Percentiles rank a stretch among this genome's conserved stretches.
Conservation (phyloP, 2,888 invertebrate species). For the Drosophila algonquin region DNA sequence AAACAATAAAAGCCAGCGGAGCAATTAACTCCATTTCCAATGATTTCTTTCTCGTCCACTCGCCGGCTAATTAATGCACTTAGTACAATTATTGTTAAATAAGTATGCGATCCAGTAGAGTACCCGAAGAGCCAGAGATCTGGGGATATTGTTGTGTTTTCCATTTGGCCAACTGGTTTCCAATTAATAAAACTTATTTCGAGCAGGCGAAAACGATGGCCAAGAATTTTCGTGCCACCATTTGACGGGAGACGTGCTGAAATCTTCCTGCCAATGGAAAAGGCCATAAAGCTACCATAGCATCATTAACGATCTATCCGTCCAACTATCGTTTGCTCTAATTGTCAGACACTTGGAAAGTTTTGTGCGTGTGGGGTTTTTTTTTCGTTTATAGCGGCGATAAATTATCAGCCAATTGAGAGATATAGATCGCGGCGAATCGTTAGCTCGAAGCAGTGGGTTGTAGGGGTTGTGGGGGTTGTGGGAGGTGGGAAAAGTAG, state of each 20-base stretch:
- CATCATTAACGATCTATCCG: conserved; percentile 44
- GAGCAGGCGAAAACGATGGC: conserved; percentile 31
- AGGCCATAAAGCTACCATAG: conserved; percentile 49
- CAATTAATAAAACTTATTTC: conserved; percentile 49
- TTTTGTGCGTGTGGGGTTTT: conserved; percentile 39
- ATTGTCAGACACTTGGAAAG: conserved; percentile 68
- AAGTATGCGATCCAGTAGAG: neutral
- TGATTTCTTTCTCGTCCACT: conserved; percentile 56
- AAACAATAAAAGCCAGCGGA: conserved; percentile 42
- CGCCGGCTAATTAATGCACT: conserved; percentile 61
- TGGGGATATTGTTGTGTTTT: conserved; percentile 23
- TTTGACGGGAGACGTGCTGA: conserved; percentile 41
- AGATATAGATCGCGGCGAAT: neutral
- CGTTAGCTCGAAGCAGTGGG: neutral
- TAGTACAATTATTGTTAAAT: conserved; percentile 48
- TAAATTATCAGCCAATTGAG: conserved; percentile 34
- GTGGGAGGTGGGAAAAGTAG: conserved; percentile 23
- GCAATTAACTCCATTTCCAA: conserved; percentile 61
- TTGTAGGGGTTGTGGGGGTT: conserved; percentile 18
- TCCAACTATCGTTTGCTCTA: conserved; percentile 61
- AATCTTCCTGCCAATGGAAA: conserved; percentile 51
- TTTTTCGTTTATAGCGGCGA: conserved; percentile 28
- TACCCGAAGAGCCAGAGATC: conserved; percentile 12
- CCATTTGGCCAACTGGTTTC: conserved; percentile 35
- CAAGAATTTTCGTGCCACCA: conserved; percentile 43